Percentiles rank a stretch among this genome's conserved stretches.
Evolutionary conservation across 1,140 invertebrate genomes (phyloP).

Genomic region (Eueides isabella): DNA sequence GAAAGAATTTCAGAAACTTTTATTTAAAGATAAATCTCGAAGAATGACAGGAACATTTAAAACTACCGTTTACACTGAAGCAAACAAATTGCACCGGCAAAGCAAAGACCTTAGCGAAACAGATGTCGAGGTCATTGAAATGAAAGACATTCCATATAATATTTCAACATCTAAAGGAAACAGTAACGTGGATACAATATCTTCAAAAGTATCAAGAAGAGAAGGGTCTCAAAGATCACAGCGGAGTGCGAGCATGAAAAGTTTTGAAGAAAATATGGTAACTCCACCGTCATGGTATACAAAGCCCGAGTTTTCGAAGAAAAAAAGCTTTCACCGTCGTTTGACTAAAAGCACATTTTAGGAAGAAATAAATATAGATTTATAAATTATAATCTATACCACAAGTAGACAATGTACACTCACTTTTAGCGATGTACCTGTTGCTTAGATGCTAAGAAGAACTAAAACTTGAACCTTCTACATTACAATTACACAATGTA

Average conservation of each 20-base stretch:
- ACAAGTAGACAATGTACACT: neutral
- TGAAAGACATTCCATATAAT: constrained; percentile 76
- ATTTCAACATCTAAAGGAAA: constrained; percentile 33
- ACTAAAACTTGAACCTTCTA: neutral
- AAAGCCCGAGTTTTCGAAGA: constrained; percentile 75
- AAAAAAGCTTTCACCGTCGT: constrained; percentile 65
- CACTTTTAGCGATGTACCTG: neutral
- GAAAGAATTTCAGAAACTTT: constrained; percentile 80
- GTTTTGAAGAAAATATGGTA: constrained; percentile 66
- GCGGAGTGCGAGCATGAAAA: constrained; percentile 67
- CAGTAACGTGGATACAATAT: constrained; percentile 56
- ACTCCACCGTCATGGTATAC: constrained; percentile 78
- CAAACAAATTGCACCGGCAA: constrained; percentile 54
- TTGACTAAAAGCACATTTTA: constrained; percentile 53
- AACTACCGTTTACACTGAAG: constrained; percentile 59
- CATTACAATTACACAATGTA: neutral
- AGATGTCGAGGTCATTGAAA: constrained; percentile 77
- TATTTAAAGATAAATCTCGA: constrained; percentile 69
- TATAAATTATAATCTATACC: neutral
- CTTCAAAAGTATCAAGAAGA: constrained; percentile 60
- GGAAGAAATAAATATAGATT: neutral
- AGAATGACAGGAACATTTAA: constrained; percentile 67
- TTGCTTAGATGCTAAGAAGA: neutral
- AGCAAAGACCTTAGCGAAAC: constrained; percentile 75
- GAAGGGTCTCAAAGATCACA: constrained; percentile 67